These are phyloP conservation scores for Sycophila texana DNA, from an alignment of 2,888 invertebrate genomes.

Conservation along the genomic window DNA sequence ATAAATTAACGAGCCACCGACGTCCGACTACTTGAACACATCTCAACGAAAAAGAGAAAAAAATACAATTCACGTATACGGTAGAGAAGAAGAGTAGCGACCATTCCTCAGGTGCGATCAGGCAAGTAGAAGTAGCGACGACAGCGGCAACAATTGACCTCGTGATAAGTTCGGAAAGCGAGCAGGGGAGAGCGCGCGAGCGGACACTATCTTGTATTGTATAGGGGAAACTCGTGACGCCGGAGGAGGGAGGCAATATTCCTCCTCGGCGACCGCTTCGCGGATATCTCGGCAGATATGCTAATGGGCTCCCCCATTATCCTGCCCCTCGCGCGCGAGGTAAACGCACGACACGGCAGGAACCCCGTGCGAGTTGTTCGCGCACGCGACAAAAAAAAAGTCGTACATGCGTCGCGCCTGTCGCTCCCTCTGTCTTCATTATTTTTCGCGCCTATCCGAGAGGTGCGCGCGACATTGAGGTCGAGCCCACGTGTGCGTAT, in stretches of 20 bases:
- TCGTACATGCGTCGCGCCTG: conserved; percentile 16
- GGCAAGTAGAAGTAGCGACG: not conserved
- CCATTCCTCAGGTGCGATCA: too few relatives aligned
- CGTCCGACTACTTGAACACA: too few relatives aligned
- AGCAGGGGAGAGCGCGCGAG: conserved; percentile 5
- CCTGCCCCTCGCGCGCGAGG: conserved; percentile 30
- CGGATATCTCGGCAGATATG: conserved; percentile 60
- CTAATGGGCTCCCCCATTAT: conserved; percentile 57
- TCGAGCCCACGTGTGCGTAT: not conserved
- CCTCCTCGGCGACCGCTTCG: conserved; percentile 31
- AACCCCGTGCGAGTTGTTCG: conserved; percentile 49
- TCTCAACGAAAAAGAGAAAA: too few relatives aligned
- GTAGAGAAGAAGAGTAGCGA: too few relatives aligned
- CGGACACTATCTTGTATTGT: conserved; percentile 26
- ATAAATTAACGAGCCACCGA: too few relatives aligned
- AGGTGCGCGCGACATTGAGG: not conserved
- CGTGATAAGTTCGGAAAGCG: conserved; percentile 45
- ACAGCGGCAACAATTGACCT: conserved; percentile 36
- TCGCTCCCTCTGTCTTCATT: conserved; percentile 39
- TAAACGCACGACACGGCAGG: conserved; percentile 24
- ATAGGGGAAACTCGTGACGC: not conserved
- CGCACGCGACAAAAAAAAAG: conserved; percentile 46
- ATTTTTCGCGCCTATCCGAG: conserved; percentile 12
- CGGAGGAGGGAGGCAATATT: not conserved
- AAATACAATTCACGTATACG: too few relatives aligned